Percentiles rank a stretch among this genome's conserved stretches.
Evolutionary conservation across 2,113 vertebrate species (phyloP).

Genomic region (Talpa occidentalis): DNA sequence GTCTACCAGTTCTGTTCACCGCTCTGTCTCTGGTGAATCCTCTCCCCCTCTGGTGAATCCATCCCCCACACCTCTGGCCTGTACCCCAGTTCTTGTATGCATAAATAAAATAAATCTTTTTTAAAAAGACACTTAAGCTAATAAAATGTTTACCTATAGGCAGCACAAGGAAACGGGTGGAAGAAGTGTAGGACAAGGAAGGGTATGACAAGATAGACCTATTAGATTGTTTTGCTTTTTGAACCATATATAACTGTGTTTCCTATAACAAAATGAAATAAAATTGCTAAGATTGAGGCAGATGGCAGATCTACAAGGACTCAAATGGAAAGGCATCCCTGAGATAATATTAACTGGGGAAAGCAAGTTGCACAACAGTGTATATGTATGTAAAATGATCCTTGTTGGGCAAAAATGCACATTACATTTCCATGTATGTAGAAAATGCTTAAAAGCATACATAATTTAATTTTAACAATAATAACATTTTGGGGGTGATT

Average conservation of each 20-base stretch:
- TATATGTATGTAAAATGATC: conserved; percentile 17
- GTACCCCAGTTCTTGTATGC: too few relatives aligned
- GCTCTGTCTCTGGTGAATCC: too few relatives aligned
- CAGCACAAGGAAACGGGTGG: neutral
- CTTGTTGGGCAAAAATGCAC: neutral
- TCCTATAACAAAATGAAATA: conserved; percentile 12
- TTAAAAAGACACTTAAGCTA: neutral
- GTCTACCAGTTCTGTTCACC: too few relatives aligned
- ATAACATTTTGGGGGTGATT: neutral
- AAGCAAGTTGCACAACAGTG: neutral
- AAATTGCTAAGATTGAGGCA: conserved; percentile 25
- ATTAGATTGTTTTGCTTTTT: neutral
- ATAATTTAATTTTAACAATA: neutral
- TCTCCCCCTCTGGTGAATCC: too few relatives aligned
- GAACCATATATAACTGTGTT: conserved; percentile 3
- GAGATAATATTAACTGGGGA: conserved; percentile 29
- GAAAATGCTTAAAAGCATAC: neutral
- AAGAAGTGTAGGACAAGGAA: neutral
- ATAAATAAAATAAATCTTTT: too few relatives aligned
- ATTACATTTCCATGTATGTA: neutral
- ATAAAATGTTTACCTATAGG: neutral
- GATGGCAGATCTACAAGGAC: neutral
- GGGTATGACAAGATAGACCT: neutral
- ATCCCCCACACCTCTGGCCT: too few relatives aligned
- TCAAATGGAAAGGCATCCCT: neutral